Conservation (phyloP, 2,113 vertebrate genomes). For the Gymnarchus niloticus region DNA sequence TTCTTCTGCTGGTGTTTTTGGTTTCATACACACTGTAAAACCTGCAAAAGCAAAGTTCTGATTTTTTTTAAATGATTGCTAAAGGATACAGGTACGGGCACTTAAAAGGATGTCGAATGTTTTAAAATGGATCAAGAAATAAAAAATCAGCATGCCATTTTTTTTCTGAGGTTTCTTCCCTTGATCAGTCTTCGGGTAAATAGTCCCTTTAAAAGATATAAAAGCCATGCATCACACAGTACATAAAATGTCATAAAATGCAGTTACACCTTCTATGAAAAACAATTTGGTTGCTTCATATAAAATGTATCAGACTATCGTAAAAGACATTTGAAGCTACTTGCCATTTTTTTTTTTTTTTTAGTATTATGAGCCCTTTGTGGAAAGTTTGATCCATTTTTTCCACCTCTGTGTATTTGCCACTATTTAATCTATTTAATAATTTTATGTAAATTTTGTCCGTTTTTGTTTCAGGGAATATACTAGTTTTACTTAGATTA, state of each 20-base stretch:
- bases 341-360: not conserved
- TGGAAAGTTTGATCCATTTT: not conserved
- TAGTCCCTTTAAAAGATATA: not conserved
- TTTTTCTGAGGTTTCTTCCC: not conserved
- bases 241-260: not conserved
- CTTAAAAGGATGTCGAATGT: not conserved
- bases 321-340: not conserved
- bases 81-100: not conserved
- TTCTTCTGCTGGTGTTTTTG: not conserved
- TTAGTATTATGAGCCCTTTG: not conserved
- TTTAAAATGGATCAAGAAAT: not conserved
- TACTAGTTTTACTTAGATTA: not conserved
- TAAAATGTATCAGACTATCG: not conserved
- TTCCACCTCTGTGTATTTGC: not conserved
- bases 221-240: not conserved
- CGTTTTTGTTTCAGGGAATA: not conserved
- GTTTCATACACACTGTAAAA: not conserved
- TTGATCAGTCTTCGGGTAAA: not conserved
- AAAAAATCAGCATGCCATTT: not conserved
- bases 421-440: not conserved
- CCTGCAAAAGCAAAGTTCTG: not conserved
- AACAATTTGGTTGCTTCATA: not conserved
- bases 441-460: not conserved
- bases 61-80: not conserved
- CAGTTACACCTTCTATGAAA: not conserved